Evolutionary conservation across 2,797 vertebrate genomes (phyloP).

Genomic region (Centropyge bicolor): DNA sequence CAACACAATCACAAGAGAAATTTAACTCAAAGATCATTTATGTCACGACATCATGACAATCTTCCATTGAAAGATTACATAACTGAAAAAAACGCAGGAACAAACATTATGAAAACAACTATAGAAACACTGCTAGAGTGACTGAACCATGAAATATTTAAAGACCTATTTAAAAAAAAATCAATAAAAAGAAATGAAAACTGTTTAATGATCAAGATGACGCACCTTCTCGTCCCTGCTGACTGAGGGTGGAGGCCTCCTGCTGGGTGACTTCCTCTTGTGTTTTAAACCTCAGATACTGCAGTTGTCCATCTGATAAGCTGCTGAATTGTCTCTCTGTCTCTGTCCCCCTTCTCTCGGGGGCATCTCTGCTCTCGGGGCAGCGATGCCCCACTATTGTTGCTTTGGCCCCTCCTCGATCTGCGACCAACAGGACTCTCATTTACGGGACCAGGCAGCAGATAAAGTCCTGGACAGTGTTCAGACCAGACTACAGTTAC

Average conservation of each 20-base stretch:
- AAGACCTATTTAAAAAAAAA: neutral
- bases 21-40: neutral
- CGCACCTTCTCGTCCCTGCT: constrained; percentile 49
- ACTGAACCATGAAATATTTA: neutral
- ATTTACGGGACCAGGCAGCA: constrained; percentile 43
- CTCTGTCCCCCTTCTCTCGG: constrained; percentile 13
- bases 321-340: constrained; percentile 25
- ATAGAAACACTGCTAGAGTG: neutral
- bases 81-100: neutral
- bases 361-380: constrained; percentile 29
- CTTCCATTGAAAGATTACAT: neutral
- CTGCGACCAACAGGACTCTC: constrained; percentile 2
- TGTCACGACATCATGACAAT: neutral
- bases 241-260: neutral
- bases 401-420: constrained; percentile 75
- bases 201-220: neutral
- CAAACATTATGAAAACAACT: too few relatives aligned
- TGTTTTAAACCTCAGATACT: constrained; percentile 14
- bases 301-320: constrained; percentile 13
- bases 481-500: neutral
- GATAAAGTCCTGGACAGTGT: neutral
- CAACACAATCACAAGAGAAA: too few relatives aligned
- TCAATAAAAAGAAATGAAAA: neutral
- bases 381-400: constrained; percentile 64
- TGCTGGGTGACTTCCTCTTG: neutral